Evolutionary conservation across 2,797 vertebrate genomes (phyloP).

Genomic region (Myiotriccus ornatus): DNA sequence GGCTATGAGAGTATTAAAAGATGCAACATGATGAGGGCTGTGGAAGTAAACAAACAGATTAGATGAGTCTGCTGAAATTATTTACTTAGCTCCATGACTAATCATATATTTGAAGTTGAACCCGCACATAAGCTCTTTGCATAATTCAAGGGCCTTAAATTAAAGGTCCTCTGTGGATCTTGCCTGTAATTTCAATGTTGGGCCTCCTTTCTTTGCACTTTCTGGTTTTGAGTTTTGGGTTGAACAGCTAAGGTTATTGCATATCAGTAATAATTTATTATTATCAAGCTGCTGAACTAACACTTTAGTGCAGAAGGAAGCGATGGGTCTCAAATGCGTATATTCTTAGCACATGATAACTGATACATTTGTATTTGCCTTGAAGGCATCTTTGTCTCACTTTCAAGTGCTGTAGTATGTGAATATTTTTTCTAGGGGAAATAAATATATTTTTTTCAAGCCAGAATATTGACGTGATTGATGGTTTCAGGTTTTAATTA

Average conservation of each 20-base stretch:
- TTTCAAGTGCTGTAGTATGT: not conserved
- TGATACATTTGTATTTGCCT: not conserved
- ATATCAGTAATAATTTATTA: slow-evolving; percentile 10
- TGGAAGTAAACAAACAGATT: slow-evolving; percentile 21
- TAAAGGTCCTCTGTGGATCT: not conserved
- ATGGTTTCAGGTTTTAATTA: slow-evolving; percentile 49
- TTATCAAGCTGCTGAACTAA: not conserved
- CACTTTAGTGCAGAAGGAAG: not conserved
- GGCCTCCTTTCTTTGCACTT: not conserved
- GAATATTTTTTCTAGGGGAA: slow-evolving; percentile 1
- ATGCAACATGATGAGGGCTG: not conserved
- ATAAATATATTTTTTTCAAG: not conserved
- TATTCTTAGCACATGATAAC: slow-evolving; percentile 7
- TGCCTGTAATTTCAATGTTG: not conserved
- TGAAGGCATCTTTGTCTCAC: not conserved
- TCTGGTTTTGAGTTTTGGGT: not conserved
- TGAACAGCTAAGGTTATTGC: not conserved
- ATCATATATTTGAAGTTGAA: slow-evolving; percentile 47
- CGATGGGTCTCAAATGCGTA: not conserved
- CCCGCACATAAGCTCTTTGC: not conserved
- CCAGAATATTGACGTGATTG: not conserved
- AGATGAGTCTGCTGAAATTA: slow-evolving; percentile 56
- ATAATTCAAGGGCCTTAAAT: not conserved
- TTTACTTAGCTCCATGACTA: slow-evolving; percentile 53
- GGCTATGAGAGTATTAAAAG: not conserved